phyloP scores from a whole-genome alignment of 2,113 vertebrate species.

The Toxotes chatareus region DNA sequence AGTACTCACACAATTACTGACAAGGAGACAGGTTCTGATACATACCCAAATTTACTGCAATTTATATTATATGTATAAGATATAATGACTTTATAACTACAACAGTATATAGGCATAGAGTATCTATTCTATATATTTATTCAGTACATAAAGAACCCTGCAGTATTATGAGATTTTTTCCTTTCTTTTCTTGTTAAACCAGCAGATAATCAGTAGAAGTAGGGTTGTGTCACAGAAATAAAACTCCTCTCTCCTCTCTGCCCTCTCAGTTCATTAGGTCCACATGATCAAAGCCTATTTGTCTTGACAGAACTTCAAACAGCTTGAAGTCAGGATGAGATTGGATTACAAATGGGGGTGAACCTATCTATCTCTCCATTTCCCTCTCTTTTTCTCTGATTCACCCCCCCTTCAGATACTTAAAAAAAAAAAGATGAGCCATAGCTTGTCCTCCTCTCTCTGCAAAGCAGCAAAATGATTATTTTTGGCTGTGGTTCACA shows the following conservation, averaged over 20 bases:
- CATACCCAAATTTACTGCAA: not conserved
- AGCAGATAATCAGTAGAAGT: constrained; percentile 22
- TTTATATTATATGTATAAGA: not conserved
- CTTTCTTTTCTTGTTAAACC: constrained; percentile 4
- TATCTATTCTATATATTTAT: not conserved
- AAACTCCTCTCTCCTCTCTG: constrained; percentile 46
- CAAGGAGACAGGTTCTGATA: not conserved
- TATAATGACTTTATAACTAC: not conserved
- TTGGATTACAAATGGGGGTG: constrained; percentile 79
- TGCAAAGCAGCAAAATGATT: constrained; percentile 59
- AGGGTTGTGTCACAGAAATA: constrained; percentile 20
- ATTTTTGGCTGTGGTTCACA: constrained; percentile 68
- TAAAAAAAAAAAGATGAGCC: constrained; percentile 63
- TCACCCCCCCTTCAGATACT: constrained; percentile 33
- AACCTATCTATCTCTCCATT: constrained; percentile 58
- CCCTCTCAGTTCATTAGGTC: constrained; percentile 79
- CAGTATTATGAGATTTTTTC: not conserved
- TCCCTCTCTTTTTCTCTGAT: constrained; percentile 3
- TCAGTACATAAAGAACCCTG: not conserved
- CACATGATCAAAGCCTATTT: constrained; percentile 83
- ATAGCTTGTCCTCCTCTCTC: constrained; percentile 41
- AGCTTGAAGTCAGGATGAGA: constrained; percentile 79
- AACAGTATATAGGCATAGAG: not conserved
- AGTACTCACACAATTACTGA: not conserved
- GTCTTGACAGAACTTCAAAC: constrained; percentile 86